Evolutionary conservation across 2,888 invertebrate genomes (phyloP).

Genomic region (Scaptomyza flava): DNA sequence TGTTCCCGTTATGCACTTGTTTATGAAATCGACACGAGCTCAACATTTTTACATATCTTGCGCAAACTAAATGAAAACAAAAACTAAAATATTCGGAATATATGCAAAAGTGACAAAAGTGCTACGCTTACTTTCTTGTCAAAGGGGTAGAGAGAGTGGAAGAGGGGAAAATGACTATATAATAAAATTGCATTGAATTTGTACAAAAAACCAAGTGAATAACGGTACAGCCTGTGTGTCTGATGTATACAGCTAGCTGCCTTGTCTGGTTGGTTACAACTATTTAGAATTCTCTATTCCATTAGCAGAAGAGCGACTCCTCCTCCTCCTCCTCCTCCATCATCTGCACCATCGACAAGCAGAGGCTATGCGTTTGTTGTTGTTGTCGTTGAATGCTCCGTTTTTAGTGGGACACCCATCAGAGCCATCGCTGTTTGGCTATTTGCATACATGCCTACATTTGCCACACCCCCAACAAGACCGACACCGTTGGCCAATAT

Average conservation of each 20-base stretch:
- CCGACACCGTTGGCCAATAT: conserved; percentile 41
- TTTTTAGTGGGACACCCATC: conserved; percentile 74
- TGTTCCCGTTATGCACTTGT: conserved; percentile 33
- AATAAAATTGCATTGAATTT: conserved; percentile 19
- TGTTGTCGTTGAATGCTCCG: conserved; percentile 69
- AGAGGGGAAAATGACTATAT: background rate
- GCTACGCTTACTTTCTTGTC: background rate
- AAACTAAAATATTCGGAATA: conserved; percentile 26
- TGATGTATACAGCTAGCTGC: conserved; percentile 17
- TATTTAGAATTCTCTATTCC: conserved; percentile 37
- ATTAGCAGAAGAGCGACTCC: conserved; percentile 43
- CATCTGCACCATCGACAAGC: conserved; percentile 37
- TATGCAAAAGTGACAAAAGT: conserved; percentile 22
- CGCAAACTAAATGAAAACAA: background rate
- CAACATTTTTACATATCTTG: background rate
- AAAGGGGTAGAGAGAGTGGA: background rate
- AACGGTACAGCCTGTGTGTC: conserved; percentile 24
- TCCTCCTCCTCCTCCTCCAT: background rate
- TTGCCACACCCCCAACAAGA: background rate
- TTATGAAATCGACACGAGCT: conserved; percentile 28
- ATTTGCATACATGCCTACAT: conserved; percentile 63
- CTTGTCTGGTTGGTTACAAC: background rate
- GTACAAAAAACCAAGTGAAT: conserved; percentile 12
- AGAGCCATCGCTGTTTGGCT: conserved; percentile 67
- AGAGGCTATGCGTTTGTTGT: conserved; percentile 81